Percentiles rank a stretch among this genome's conserved stretches.
Conservation (phyloP, 2,888 invertebrate genomes). For the Euphydryas editha region DNA sequence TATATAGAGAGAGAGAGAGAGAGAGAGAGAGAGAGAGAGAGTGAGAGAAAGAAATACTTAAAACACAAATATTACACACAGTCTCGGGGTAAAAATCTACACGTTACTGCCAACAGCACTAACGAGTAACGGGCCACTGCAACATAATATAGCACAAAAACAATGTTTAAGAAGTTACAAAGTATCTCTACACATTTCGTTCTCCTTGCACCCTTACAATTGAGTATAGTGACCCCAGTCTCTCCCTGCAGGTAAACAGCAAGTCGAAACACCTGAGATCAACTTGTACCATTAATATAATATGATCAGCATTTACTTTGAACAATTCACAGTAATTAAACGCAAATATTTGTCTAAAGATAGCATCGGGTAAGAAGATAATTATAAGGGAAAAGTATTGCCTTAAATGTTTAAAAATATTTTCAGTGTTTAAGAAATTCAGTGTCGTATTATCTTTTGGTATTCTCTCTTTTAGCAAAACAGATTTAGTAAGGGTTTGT, state of each 20-base stretch:
- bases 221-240: conserved; percentile 71
- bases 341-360: conserved; percentile 52
- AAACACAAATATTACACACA: too few relatives aligned
- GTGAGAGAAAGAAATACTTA: too few relatives aligned
- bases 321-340: conserved; percentile 57
- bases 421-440: neutral
- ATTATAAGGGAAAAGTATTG: neutral
- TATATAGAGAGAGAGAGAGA: too few relatives aligned
- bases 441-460: neutral
- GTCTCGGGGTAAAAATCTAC: too few relatives aligned
- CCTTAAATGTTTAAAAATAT: neutral
- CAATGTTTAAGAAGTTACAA: neutral
- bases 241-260: conserved; percentile 60
- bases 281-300: conserved; percentile 50
- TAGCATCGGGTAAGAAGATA: conserved; percentile 8
- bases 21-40: too few relatives aligned
- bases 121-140: too few relatives aligned
- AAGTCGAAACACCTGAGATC: conserved; percentile 68
- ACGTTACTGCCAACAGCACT: too few relatives aligned
- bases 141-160: neutral
- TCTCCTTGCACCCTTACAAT: conserved; percentile 64
- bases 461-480: neutral
- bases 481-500: too few relatives aligned
- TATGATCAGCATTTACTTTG: conserved; percentile 48
- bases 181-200: conserved; percentile 49